Evolutionary conservation across 2,113 vertebrate species (phyloP).

Genomic region (Chaetorhynchus papuensis): DNA sequence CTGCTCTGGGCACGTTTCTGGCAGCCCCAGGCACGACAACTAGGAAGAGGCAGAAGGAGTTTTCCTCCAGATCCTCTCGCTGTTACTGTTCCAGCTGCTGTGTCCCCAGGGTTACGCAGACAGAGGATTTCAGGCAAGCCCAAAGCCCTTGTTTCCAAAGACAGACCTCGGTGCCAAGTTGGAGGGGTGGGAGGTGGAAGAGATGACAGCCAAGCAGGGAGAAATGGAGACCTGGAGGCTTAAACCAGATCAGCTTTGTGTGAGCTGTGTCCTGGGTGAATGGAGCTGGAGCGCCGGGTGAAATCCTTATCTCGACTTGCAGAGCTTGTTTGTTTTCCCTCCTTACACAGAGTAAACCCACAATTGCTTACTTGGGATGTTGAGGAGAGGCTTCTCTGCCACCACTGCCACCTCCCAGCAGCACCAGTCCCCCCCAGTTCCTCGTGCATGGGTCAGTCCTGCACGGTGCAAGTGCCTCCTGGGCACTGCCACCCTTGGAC

Average conservation of each 20-base stretch:
- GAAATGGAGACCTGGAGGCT: background rate
- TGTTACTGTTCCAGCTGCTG: background rate
- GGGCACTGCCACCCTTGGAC: accelerated
- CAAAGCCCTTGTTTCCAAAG: background rate
- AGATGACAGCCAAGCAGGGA: background rate
- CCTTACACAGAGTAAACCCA: background rate
- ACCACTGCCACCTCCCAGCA: too few species aligned
- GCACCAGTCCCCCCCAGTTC: background rate
- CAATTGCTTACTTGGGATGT: background rate
- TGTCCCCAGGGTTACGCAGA: background rate
- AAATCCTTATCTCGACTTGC: background rate
- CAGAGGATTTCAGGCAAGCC: background rate
- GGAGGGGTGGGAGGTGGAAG: background rate
- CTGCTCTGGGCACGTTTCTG: background rate
- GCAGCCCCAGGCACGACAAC: background rate
- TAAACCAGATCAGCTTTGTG: background rate
- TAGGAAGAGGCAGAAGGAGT: background rate
- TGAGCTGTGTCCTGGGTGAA: background rate
- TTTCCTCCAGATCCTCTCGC: background rate
- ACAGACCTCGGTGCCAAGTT: background rate
- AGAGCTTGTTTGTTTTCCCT: background rate
- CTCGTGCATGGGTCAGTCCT: accelerated
- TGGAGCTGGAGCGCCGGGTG: accelerated
- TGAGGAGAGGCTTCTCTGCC: background rate
- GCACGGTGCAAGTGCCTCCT: accelerated